A percentile compares a stretch with the other conserved stretches of the same genome.
Conservation (phyloP, 92 coral and sea anemone species). For the Epizoanthus scotinus region DNA sequence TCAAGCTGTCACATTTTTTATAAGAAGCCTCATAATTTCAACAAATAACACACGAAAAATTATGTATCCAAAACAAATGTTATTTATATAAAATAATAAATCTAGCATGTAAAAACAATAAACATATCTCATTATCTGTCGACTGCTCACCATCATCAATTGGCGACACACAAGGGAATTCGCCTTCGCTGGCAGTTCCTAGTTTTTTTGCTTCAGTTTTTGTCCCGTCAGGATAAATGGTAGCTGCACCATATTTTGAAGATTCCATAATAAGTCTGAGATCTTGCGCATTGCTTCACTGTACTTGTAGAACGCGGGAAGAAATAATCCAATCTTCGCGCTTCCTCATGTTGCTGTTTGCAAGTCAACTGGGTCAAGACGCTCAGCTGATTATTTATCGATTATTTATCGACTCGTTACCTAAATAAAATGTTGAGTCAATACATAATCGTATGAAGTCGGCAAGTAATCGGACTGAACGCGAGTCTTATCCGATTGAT, state of each 20-base stretch:
- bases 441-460: not conserved
- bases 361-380: not conserved
- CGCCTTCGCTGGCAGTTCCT: conserved; percentile 31
- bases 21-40: too few species aligned
- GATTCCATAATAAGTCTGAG: conserved; percentile 10
- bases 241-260: conserved; percentile 38
- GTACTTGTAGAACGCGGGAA: not conserved
- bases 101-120: not conserved
- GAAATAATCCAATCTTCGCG: not conserved
- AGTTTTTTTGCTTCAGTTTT: conserved; percentile 5
- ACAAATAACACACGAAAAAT: too few species aligned
- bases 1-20: too few species aligned
- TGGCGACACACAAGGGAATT: conserved; percentile 74
- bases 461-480: conserved; percentile 1
- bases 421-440: not conserved
- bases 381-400: not conserved
- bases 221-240: not conserved
- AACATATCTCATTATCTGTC: too few species aligned
- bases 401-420: not conserved
- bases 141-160: conserved; percentile 72
- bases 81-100: too few species aligned
- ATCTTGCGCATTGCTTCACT: not conserved
- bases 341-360: not conserved
- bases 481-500: not conserved
- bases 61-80: not conserved